Evolutionary conservation across 1,140 invertebrate genomes (phyloP).

Genomic region (Drosophila eugracilis): DNA sequence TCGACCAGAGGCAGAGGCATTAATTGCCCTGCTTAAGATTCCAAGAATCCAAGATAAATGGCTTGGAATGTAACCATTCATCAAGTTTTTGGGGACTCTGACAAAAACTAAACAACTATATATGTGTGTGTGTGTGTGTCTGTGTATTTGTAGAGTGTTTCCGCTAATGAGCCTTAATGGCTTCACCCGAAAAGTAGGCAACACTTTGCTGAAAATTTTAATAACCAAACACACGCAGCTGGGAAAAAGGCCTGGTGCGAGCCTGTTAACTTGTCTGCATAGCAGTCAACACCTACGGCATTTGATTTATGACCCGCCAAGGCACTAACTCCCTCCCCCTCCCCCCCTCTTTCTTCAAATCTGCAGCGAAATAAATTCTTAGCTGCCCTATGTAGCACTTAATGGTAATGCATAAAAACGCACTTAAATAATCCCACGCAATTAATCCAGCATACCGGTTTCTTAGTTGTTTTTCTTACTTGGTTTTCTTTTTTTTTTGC

Average conservation of each 20-base stretch:
- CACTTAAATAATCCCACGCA: slow-evolving; percentile 79
- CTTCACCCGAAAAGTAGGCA: slow-evolving; percentile 67
- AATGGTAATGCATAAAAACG: slow-evolving; percentile 83
- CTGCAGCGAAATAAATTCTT: slow-evolving; percentile 59
- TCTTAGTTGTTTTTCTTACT: neutral
- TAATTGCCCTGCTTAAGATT: slow-evolving; percentile 40
- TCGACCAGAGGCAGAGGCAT: slow-evolving; percentile 30
- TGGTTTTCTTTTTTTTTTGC: slow-evolving; percentile 20
- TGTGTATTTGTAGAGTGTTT: slow-evolving; percentile 20
- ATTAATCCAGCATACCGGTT: slow-evolving; percentile 69
- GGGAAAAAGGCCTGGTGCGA: slow-evolving; percentile 17
- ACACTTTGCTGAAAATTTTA: slow-evolving; percentile 70
- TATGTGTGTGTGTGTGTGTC: too few species aligned
- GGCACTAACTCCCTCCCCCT: slow-evolving; percentile 8
- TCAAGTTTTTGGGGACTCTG: slow-evolving; percentile 26
- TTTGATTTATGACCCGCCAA: slow-evolving; percentile 66
- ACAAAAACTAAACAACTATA: slow-evolving; percentile 36
- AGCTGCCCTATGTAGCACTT: slow-evolving; percentile 58
- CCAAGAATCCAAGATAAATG: slow-evolving; percentile 29
- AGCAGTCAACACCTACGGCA: slow-evolving; percentile 63
- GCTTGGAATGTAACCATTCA: slow-evolving; percentile 36
- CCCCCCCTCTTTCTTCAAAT: slow-evolving; percentile 41
- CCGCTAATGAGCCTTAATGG: slow-evolving; percentile 74
- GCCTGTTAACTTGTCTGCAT: slow-evolving; percentile 64
- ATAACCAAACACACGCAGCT: slow-evolving; percentile 61